These are phyloP conservation scores for Xestia c-nigrum DNA, from an alignment of 2,888 invertebrate species.

Conservation along the genomic window DNA sequence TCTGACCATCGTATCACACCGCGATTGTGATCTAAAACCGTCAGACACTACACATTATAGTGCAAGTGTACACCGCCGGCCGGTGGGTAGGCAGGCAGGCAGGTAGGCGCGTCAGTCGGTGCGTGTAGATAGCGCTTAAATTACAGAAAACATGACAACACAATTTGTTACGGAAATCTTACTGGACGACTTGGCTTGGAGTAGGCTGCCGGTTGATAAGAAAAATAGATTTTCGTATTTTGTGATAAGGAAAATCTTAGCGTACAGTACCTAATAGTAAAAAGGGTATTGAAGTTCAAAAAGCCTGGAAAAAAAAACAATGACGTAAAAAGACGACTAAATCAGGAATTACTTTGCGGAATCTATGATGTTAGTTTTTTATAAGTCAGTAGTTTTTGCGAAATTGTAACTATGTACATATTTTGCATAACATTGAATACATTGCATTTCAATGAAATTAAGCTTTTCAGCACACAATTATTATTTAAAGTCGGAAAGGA, in stretches of 20 bases:
- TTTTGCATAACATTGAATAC: no score
- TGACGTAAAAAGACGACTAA: no score
- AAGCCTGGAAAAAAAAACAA: no score
- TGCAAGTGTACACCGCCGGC: constrained; percentile 22
- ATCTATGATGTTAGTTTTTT: no score
- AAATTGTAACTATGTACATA: no score
- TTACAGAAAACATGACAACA: constrained; percentile 85
- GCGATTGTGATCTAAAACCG: constrained; percentile 44
- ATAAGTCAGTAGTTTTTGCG: no score
- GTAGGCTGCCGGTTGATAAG: constrained; percentile 39
- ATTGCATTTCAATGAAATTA: not conserved
- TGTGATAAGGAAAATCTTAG: not conserved
- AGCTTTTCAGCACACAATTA: no score
- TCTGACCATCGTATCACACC: constrained; percentile 5
- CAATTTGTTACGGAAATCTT: constrained; percentile 81
- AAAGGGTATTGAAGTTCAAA: not conserved
- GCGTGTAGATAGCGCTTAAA: constrained; percentile 77
- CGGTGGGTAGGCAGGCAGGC: constrained; percentile 16
- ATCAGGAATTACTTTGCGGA: no score
- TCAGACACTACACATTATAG: constrained; percentile 24
- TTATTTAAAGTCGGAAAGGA: not conserved
- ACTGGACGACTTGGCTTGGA: constrained; percentile 50
- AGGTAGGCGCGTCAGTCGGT: constrained; percentile 32
- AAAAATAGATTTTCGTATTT: not conserved
- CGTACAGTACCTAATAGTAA: not conserved